Evolutionary conservation across 2,797 vertebrate species (phyloP).

Genomic region (Threskiornis aethiopicus): DNA sequence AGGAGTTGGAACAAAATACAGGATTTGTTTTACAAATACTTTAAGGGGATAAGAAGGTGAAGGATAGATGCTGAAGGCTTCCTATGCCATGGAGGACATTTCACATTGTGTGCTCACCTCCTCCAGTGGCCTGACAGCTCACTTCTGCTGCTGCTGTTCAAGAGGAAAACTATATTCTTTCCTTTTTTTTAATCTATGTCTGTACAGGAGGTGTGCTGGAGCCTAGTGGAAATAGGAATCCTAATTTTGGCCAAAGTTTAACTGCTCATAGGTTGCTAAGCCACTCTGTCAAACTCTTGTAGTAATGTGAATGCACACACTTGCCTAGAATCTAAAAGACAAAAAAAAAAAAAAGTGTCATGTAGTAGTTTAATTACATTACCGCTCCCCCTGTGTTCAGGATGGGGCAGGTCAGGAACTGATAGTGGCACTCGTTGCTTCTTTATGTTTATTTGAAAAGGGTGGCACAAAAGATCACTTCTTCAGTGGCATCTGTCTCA

Average conservation of each 20-base stretch:
- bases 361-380: neutral
- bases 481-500: neutral
- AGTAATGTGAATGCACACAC: neutral
- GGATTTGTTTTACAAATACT: conserved; percentile 12
- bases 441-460: neutral
- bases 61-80: neutral
- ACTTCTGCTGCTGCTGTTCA: neutral
- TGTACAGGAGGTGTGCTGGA: neutral
- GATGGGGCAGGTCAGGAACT: neutral
- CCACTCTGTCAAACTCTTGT: neutral
- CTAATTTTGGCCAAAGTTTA: neutral
- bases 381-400: neutral
- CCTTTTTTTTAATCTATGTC: neutral
- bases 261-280: neutral
- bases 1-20: neutral
- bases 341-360: neutral
- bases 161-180: neutral
- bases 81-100: neutral
- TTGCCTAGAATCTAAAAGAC: neutral
- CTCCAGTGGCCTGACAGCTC: neutral
- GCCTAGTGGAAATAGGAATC: neutral
- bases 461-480: neutral
- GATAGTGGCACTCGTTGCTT: neutral
- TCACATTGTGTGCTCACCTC: neutral
- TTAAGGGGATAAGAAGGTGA: neutral